Evolutionary conservation across 2,888 invertebrate species (phyloP), one percentile per base, ranked within the genome.

Genomic region (Drosophila mimica): DNA sequence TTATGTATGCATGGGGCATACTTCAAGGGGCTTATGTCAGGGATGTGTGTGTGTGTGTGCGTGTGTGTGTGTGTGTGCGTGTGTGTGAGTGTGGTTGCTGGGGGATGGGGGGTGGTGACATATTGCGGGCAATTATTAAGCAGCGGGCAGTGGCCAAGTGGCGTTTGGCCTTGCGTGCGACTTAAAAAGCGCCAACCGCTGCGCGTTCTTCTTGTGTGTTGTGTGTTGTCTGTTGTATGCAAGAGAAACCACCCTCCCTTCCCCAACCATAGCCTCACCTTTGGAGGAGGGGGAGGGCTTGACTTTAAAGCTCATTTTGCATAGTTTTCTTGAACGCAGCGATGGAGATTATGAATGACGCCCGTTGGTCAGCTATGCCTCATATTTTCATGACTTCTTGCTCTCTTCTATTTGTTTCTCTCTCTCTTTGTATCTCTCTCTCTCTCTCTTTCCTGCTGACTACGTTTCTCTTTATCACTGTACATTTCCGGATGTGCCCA

Each of bases 151-250:
- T 36, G 72, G 43, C 20, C 36, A 68, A 76, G 28, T 43, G 57
- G 31, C 43, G 49, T 56, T 70, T 60, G 60, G 17, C 85, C 85
- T 79, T 88, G 90, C 33, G 38, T 31, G 48, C 25, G 52, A 68
- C 86, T 85, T 88, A 88, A 77, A 89, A 82, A 85, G 88, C 63
- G 75, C 72, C 70, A 85, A 89, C 86, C 82, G 76, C 70, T 38
- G 69, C 76, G 74, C 74, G 74, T 73, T 74, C 71, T 73, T 46
- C 20, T 13, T 43, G 20, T 43, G 43, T 38, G 8, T 40, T 40
- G 4, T 46, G 7, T 43, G 25, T 25, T 25, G 25, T 25, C 25
- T 25, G 25, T 40, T 40, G 4, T 46, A 7, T 43, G 61, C 20
- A 33, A 43, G 28, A 25, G 30, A 20, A 31, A 7, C 43, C 3